phyloP scores from a whole-genome alignment of 1,140 invertebrate species.

The Drosophila mojavensis region DNA sequence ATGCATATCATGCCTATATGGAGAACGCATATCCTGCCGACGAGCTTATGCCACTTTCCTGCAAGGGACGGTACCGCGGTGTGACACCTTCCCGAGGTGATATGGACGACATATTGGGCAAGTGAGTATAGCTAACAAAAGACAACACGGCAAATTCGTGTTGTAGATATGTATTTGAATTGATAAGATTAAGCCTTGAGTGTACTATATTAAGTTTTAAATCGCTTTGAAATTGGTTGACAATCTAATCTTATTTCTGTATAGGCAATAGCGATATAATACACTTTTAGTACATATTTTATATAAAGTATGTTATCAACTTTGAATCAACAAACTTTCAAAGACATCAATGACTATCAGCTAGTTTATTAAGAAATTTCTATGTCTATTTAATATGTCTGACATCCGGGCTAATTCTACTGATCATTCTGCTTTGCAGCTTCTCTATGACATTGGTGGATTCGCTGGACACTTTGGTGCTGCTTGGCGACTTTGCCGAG shows the following conservation, averaged over 20 bases:
- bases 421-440: slow-evolving; percentile 86
- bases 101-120: slow-evolving; percentile 97
- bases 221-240: not conserved
- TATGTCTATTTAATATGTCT: not conserved
- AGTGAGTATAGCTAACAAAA: slow-evolving; percentile 88
- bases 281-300: not conserved
- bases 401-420: too few relatives aligned
- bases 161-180: not conserved
- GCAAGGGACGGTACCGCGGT: slow-evolving; percentile 94
- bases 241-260: not conserved
- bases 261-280: not conserved
- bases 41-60: slow-evolving; percentile 98
- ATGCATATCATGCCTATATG: slow-evolving; percentile 99
- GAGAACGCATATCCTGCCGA: slow-evolving; percentile 98
- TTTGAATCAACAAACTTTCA: too few relatives aligned
- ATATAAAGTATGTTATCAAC: too few relatives aligned
- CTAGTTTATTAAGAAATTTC: too few relatives aligned
- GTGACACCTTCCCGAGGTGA: slow-evolving; percentile 95
- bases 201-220: not conserved
- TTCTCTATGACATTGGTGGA: slow-evolving; percentile 98
- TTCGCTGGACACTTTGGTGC: slow-evolving; percentile 95
- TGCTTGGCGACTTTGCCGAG: slow-evolving; percentile 96
- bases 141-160: not conserved
- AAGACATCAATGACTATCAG: too few relatives aligned
- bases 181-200: slow-evolving; percentile 20